These are phyloP conservation scores for Lamprotornis superbus DNA, from an alignment of 2,113 vertebrate genomes.

Conservation along the genomic window DNA sequence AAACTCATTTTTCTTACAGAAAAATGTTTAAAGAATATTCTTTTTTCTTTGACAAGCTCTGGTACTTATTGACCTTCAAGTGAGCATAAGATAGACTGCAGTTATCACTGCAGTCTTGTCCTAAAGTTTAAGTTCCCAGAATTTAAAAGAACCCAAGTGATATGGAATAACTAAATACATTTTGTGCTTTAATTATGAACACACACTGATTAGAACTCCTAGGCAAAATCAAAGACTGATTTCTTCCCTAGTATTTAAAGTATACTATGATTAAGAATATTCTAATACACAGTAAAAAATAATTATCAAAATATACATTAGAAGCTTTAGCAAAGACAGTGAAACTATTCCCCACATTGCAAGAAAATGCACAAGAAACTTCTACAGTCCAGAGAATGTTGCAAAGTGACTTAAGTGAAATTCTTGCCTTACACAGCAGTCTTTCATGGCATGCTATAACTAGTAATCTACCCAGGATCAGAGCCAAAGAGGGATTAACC, in stretches of 20 bases:
- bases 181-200: not conserved
- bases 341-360: not conserved
- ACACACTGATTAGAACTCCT: not conserved
- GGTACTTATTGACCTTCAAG: not conserved
- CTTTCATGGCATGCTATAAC: conserved; percentile 59
- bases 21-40: not conserved
- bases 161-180: not conserved
- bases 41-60: not conserved
- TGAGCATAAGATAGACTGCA: not conserved
- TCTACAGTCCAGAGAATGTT: not conserved
- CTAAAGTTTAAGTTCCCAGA: not conserved
- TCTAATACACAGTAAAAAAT: not conserved
- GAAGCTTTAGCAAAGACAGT: not conserved
- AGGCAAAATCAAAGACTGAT: not conserved
- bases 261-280: not conserved
- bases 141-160: not conserved
- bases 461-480: conserved; percentile 72
- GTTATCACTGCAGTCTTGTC: not conserved
- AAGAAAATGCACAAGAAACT: not conserved
- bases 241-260: not conserved
- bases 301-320: not conserved
- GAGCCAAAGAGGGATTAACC: conserved; percentile 80
- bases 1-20: not conserved
- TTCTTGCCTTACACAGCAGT: conserved; percentile 59
- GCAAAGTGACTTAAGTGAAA: conserved; percentile 61